Evolutionary conservation across 2,888 invertebrate genomes (phyloP).

Genomic region (Cheilosia variabilis): DNA sequence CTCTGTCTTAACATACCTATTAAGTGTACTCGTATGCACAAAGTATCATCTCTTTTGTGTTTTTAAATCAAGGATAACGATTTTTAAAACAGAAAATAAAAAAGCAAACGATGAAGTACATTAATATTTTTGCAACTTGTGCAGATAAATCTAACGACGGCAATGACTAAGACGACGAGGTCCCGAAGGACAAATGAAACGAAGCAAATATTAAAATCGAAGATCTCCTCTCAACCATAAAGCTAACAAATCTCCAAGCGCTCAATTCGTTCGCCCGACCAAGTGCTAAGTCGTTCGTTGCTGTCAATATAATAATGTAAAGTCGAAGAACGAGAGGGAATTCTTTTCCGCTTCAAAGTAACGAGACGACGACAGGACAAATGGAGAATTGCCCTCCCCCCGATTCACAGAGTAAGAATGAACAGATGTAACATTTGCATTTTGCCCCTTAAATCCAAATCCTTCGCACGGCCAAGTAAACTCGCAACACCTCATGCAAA

Average conservation of each 20-base stretch:
- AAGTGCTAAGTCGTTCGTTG: constrained; percentile 54
- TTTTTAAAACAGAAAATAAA: constrained; percentile 22
- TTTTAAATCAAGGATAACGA: constrained; percentile 37
- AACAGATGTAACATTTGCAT: constrained; percentile 47
- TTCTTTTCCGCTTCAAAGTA: constrained; percentile 40
- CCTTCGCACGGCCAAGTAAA: constrained; percentile 51
- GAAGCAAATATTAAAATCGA: constrained; percentile 62
- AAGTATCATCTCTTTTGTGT: constrained; percentile 19
- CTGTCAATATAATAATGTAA: constrained; percentile 20
- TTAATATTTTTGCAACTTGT: constrained; percentile 43
- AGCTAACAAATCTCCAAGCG: constrained; percentile 45
- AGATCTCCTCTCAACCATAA: constrained; percentile 47
- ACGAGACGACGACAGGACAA: constrained; percentile 23
- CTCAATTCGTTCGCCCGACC: constrained; percentile 38
- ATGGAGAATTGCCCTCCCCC: neutral
- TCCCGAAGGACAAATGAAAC: constrained; percentile 56
- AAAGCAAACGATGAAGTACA: constrained; percentile 32
- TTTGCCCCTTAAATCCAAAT: constrained; percentile 37
- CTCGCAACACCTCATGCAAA: constrained; percentile 29
- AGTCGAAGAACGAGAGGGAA: constrained; percentile 17
- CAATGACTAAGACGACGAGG: neutral
- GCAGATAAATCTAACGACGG: constrained; percentile 21
- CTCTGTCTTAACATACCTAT: constrained; percentile 1
- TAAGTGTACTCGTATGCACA: neutral
- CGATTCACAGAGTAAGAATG: neutral